Conservation (phyloP, 2,113 vertebrate species). For the Nyctereutes procyonoides region DNA sequence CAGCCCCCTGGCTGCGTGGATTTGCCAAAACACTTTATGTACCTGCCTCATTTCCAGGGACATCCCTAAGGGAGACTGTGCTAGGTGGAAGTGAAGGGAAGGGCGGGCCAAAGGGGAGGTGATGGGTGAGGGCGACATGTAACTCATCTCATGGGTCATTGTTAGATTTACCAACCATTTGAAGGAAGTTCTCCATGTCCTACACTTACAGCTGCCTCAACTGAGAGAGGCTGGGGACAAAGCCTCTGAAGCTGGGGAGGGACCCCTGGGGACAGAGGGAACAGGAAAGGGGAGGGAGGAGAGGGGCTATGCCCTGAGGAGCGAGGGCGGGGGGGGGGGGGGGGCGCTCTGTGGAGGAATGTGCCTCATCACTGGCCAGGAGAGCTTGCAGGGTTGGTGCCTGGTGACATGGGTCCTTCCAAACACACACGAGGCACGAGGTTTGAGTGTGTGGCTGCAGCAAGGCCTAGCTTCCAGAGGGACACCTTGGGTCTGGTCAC, state of each 20-base stretch:
- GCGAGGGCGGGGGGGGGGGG: neutral
- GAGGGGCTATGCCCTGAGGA: neutral
- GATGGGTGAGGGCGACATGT: fast-evolving
- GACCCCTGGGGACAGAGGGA: neutral
- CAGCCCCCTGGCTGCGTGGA: neutral
- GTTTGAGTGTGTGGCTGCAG: fast-evolving
- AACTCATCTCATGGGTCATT: neutral
- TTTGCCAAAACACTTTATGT: neutral
- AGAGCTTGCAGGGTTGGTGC: fast-evolving
- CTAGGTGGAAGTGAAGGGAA: neutral
- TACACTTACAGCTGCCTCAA: neutral
- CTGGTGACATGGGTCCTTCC: neutral
- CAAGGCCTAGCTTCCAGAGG: neutral
- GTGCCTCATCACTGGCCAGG: neutral
- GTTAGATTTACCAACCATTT: neutral
- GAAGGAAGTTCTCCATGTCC: neutral
- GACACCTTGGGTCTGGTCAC: neutral
- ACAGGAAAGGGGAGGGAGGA: fast-evolving
- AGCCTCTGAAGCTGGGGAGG: neutral
- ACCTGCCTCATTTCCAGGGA: neutral
- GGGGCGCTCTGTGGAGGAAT: neutral
- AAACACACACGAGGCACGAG: neutral
- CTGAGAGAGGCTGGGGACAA: fast-evolving
- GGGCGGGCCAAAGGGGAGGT: neutral
- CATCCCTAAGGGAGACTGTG: neutral